These are phyloP conservation scores for Lamellibrachia satsuma DNA, from an alignment of 2,888 invertebrate species.

Conservation along the genomic window DNA sequence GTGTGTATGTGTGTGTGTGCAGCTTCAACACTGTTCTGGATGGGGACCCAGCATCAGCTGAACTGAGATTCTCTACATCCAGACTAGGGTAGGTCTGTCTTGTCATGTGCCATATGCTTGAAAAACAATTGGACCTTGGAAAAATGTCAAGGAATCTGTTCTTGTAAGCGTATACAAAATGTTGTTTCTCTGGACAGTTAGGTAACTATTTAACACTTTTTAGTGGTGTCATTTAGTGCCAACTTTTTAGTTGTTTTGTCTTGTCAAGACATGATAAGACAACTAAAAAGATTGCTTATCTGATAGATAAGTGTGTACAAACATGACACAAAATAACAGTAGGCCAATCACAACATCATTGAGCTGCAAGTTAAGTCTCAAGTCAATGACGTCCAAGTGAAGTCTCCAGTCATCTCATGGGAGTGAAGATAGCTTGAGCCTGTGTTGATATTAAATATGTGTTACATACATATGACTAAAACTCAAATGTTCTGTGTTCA, in stretches of 20 bases:
- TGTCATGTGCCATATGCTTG: background rate
- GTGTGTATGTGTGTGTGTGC: conserved; percentile 32
- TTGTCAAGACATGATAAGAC: background rate
- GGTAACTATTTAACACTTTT: no score
- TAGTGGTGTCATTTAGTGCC: no score
- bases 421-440: background rate
- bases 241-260: no score
- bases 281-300: background rate
- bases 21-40: conserved; percentile 62
- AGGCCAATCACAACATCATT: no score
- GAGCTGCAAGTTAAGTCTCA: no score
- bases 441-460: background rate
- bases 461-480: background rate
- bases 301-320: background rate
- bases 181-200: no score
- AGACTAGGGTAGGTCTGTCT: conserved; percentile 12
- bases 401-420: background rate
- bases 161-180: no score
- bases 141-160: no score
- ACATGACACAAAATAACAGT: background rate
- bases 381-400: no score
- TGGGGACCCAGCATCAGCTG: conserved; percentile 60
- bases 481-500: background rate
- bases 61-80: conserved; percentile 43
- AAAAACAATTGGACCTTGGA: no score